These are phyloP conservation scores for Haliaeetus leucogaster DNA, from an alignment of 2,113 vertebrate species.

Conservation along the genomic window DNA sequence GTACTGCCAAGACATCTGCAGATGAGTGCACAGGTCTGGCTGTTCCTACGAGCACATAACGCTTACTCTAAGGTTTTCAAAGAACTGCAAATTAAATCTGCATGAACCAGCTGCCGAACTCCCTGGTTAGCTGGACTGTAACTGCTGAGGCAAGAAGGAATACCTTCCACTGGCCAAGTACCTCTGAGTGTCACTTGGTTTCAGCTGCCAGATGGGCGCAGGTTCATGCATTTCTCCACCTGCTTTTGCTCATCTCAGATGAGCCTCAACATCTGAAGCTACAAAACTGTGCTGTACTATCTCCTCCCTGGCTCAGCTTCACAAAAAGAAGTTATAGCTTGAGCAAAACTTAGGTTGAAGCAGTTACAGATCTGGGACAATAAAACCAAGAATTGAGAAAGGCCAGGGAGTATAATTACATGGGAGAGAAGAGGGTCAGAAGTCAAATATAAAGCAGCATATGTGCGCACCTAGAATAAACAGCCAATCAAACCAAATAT, in stretches of 20 bases:
- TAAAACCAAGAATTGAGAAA: not conserved
- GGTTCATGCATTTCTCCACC: not conserved
- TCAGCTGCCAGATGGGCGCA: not conserved
- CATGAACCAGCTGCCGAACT: not conserved
- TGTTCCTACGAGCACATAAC: not conserved
- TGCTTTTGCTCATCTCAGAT: not conserved
- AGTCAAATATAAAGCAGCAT: not conserved
- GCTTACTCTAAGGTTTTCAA: not conserved
- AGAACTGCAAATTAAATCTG: slow-evolving; percentile 17
- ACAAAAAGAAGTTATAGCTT: not conserved
- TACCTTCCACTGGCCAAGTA: not conserved
- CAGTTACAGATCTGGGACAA: not conserved
- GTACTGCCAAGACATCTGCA: slow-evolving; percentile 13
- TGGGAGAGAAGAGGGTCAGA: not conserved
- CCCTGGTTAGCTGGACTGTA: not conserved
- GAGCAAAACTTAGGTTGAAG: not conserved
- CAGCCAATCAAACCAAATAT: not conserved
- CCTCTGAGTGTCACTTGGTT: not conserved
- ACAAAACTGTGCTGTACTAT: not conserved
- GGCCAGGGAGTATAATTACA: not conserved
- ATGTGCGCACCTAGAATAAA: not conserved
- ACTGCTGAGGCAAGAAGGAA: not conserved
- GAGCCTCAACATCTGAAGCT: not conserved
- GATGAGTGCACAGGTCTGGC: not conserved
- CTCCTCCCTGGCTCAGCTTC: not conserved